Evolutionary conservation across 2,113 vertebrate species (phyloP).

Genomic region (Boleophthalmus pectinirostris): DNA sequence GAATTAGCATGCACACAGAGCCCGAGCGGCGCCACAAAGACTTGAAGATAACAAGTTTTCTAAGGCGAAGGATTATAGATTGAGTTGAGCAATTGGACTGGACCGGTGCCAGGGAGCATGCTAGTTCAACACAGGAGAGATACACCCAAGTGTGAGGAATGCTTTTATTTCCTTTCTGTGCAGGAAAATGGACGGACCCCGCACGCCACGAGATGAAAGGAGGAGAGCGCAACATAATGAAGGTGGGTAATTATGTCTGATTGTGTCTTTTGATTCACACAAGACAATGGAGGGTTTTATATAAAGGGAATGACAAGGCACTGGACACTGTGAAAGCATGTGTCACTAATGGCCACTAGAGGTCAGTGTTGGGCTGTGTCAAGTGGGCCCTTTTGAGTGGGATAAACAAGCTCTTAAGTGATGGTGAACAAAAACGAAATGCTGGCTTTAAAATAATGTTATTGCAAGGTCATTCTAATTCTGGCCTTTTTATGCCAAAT

Average conservation of each 20-base stretch:
- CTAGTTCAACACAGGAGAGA: slow-evolving; percentile 34
- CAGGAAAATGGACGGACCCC: slow-evolving; percentile 87
- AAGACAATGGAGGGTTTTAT: slow-evolving; percentile 37
- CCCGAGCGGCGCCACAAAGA: slow-evolving; percentile 23
- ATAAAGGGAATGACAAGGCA: slow-evolving; percentile 29
- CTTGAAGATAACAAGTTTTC: slow-evolving; percentile 50
- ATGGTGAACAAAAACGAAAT: neutral
- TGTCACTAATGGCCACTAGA: slow-evolving; percentile 57
- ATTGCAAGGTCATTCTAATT: neutral
- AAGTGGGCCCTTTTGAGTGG: neutral
- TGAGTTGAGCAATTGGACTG: slow-evolving; percentile 36
- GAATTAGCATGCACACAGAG: slow-evolving; percentile 9
- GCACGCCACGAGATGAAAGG: slow-evolving; percentile 86
- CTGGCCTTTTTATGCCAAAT: neutral
- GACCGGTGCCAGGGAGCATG: slow-evolving; percentile 47
- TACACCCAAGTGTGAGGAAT: slow-evolving; percentile 42
- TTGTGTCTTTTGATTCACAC: slow-evolving; percentile 56
- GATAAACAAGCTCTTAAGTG: neutral
- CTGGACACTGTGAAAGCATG: slow-evolving; percentile 18
- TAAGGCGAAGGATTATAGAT: slow-evolving; percentile 42
- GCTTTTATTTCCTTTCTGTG: slow-evolving; percentile 42
- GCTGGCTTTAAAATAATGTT: neutral
- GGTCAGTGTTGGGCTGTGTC: slow-evolving; percentile 57
- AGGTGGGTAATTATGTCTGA: slow-evolving; percentile 74
- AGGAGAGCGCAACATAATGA: slow-evolving; percentile 92